Percentiles rank a stretch among this genome's conserved stretches.
Conservation (phyloP, 2,888 invertebrate species). For the Cryptocephalus moraei region DNA sequence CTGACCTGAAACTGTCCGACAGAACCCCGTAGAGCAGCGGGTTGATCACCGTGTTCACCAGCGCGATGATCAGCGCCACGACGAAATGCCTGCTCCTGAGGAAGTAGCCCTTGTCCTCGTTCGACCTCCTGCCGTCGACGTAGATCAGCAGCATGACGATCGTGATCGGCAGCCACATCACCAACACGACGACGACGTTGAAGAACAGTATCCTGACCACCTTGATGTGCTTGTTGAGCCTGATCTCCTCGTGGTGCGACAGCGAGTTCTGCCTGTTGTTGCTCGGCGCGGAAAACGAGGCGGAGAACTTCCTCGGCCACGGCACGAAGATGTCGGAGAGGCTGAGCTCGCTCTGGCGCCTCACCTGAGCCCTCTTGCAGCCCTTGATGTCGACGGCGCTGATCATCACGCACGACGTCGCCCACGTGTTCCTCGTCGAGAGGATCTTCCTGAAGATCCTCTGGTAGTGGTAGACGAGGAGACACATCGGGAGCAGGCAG, state of each 20-base stretch:
- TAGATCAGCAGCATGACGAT: slow-evolving; percentile 45
- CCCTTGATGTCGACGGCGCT: slow-evolving; percentile 24
- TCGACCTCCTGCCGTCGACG: slow-evolving; percentile 42
- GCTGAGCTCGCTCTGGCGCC: slow-evolving; percentile 42
- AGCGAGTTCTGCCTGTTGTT: slow-evolving; percentile 34
- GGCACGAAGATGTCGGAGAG: slow-evolving; percentile 41
- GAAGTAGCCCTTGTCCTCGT: slow-evolving; percentile 42
- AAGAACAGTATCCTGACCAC: slow-evolving; percentile 43
- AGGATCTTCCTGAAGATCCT: slow-evolving; percentile 45
- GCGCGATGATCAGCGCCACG: slow-evolving; percentile 40
- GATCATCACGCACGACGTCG: slow-evolving; percentile 38
- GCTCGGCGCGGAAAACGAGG: slow-evolving; percentile 20
- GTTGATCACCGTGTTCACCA: slow-evolving; percentile 46
- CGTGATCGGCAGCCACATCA: slow-evolving; percentile 49
- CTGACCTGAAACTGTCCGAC: slow-evolving; percentile 43
- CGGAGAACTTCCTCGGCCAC: slow-evolving; percentile 39
- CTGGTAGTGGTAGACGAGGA: slow-evolving; percentile 45
- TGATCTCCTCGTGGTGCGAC: slow-evolving; percentile 41
- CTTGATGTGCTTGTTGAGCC: slow-evolving; percentile 43
- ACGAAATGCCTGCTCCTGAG: slow-evolving; percentile 44
- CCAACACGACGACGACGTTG: slow-evolving; percentile 45
- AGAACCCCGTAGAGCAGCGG: slow-evolving; percentile 46
- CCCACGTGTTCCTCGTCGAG: slow-evolving; percentile 43
- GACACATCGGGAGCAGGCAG: slow-evolving; percentile 43
- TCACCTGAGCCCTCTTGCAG: slow-evolving; percentile 19